phyloP scores from a whole-genome alignment of 2,888 invertebrate species.

The Trichacis sp. region DNA sequence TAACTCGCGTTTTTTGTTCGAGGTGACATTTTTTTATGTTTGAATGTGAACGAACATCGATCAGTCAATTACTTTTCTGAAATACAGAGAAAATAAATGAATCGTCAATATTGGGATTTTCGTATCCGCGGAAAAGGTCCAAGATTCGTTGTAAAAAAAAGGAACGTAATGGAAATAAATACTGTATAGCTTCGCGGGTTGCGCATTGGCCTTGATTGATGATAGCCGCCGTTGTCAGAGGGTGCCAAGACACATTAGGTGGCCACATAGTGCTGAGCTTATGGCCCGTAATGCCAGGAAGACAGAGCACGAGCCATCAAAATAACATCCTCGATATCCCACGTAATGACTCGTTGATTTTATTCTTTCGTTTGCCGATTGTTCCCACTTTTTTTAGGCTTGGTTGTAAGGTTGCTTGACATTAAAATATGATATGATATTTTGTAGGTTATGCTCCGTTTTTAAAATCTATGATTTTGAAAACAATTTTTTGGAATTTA shows the following conservation, averaged over 20 bases:
- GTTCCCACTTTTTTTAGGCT: no score
- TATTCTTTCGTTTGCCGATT: no score
- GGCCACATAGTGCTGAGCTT: slow-evolving; percentile 55
- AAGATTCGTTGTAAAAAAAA: slow-evolving; percentile 41
- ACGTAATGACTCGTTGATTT: not conserved
- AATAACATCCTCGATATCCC: slow-evolving; percentile 1
- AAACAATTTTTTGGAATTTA: no score
- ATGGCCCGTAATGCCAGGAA: slow-evolving; percentile 41
- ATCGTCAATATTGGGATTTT: slow-evolving; percentile 37
- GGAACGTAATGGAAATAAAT: slow-evolving; percentile 67
- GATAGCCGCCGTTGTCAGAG: slow-evolving; percentile 60
- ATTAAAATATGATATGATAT: no score
- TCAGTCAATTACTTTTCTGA: slow-evolving; percentile 37
- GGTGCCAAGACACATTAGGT: slow-evolving; percentile 66
- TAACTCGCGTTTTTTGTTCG: no score
- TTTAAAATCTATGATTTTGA: no score
- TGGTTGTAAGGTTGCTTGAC: no score
- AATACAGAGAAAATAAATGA: slow-evolving; percentile 33
- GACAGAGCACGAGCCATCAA: slow-evolving; percentile 34
- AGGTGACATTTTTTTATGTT: not conserved
- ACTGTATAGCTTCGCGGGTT: slow-evolving; percentile 65
- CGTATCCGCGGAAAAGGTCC: slow-evolving; percentile 28
- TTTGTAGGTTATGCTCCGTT: no score
- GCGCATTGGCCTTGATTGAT: slow-evolving; percentile 63
- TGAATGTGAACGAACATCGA: slow-evolving; percentile 15